Conservation (phyloP, 1,140 invertebrate genomes). For the Polypedilum vanderplanki region DNA sequence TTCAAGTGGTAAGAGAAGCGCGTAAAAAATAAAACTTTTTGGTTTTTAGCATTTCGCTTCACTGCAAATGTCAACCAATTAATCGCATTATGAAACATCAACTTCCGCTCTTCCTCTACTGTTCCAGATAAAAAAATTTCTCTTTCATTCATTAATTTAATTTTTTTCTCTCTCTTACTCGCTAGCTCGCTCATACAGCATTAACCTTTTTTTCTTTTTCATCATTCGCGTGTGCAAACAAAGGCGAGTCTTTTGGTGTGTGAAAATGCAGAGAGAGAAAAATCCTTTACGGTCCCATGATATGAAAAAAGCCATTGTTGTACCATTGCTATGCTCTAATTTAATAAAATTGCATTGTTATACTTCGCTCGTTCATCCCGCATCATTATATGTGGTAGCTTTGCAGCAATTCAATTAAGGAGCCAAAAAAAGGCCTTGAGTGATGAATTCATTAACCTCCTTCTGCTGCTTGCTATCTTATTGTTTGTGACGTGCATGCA, state of each 20-base stretch:
- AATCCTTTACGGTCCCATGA: not conserved
- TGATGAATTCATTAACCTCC: conserved; percentile 5
- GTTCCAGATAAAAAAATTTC: too few relatives aligned
- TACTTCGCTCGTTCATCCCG: not conserved
- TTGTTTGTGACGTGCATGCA: too few relatives aligned
- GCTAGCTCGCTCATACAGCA: too few relatives aligned
- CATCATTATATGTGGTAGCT: conserved; percentile 11
- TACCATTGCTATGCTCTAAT: not conserved
- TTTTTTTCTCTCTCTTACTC: too few relatives aligned
- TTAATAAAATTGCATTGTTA: conserved; percentile 17
- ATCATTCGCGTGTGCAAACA: too few relatives aligned
- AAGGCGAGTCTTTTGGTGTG: too few relatives aligned
- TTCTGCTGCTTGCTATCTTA: not conserved
- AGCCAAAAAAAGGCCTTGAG: not conserved
- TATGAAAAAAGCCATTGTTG: not conserved
- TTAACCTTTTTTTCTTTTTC: too few relatives aligned
- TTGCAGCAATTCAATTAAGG: conserved; percentile 18
- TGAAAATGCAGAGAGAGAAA: not conserved
- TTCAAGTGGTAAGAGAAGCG: not conserved
- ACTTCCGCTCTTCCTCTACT: not conserved
- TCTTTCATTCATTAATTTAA: too few relatives aligned
- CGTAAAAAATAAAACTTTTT: not conserved
- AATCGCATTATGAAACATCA: conserved; percentile 12
- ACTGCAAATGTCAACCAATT: conserved; percentile 4
- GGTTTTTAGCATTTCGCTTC: not conserved